These are phyloP conservation scores for Chrysomela aeneicollis DNA, from an alignment of 2,888 invertebrate genomes.

Conservation along the genomic window DNA sequence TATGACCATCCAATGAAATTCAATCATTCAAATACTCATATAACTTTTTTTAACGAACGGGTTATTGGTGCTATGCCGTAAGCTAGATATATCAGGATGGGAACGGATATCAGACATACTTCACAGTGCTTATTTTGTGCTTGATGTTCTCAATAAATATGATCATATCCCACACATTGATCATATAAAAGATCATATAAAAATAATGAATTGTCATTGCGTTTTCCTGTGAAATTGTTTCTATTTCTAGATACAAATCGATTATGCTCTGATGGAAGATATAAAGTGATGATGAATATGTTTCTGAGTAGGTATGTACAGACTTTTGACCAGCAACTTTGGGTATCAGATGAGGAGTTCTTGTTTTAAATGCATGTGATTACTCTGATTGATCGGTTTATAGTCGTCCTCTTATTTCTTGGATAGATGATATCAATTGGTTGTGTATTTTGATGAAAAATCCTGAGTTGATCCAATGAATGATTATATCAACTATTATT, in stretches of 20 bases:
- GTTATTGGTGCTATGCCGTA: slow-evolving; percentile 41
- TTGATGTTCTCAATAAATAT: slow-evolving; percentile 23
- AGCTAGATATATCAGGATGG: slow-evolving; percentile 49
- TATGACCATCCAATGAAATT: slow-evolving; percentile 34
- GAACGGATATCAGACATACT: slow-evolving; percentile 53
- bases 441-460: too few relatives aligned
- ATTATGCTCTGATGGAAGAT: too few relatives aligned
- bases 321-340: too few relatives aligned
- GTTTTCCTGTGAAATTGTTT: neutral
- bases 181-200: slow-evolving; percentile 12
- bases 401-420: too few relatives aligned
- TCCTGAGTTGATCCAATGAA: too few relatives aligned
- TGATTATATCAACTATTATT: too few relatives aligned
- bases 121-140: slow-evolving; percentile 45
- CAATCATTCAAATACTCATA: slow-evolving; percentile 36
- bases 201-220: slow-evolving; percentile 16
- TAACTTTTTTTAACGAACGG: slow-evolving; percentile 41
- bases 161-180: slow-evolving; percentile 21
- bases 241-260: too few relatives aligned
- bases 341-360: too few relatives aligned
- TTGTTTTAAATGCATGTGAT: too few relatives aligned
- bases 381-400: too few relatives aligned
- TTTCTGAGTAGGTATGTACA: too few relatives aligned
- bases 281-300: neutral
- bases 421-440: too few relatives aligned